Percentiles rank a stretch among this genome's conserved stretches.
These are phyloP conservation scores for Ctenicera cuprea DNA, from an alignment of 2,888 invertebrate species.

Conservation along the genomic window DNA sequence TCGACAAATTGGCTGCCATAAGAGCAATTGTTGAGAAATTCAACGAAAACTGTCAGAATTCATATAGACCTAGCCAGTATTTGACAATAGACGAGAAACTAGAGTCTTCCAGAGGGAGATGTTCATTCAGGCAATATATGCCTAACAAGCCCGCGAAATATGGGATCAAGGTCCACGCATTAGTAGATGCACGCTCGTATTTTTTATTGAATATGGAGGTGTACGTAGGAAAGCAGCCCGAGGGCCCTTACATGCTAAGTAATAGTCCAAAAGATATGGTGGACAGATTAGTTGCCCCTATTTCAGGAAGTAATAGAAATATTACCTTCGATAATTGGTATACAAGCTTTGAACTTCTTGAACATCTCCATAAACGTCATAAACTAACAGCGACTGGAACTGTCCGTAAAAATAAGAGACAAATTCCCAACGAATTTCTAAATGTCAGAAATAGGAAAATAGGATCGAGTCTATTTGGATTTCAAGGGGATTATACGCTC, in stretches of 20 bases:
- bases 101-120: constrained; percentile 53
- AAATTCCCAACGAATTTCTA: constrained; percentile 35
- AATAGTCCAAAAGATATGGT: constrained; percentile 54
- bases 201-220: constrained; percentile 59
- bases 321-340: constrained; percentile 62
- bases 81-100: constrained; percentile 62
- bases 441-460: background rate
- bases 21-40: constrained; percentile 59
- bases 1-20: too few relatives aligned
- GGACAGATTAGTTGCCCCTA: constrained; percentile 47
- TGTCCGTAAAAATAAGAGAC: constrained; percentile 48
- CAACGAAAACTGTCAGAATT: constrained; percentile 58
- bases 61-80: constrained; percentile 55
- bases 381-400: constrained; percentile 50
- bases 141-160: constrained; percentile 62
- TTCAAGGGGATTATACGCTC: constrained; percentile 21
- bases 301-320: constrained; percentile 58
- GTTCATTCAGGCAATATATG: constrained; percentile 61
- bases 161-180: constrained; percentile 60
- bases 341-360: constrained; percentile 53
- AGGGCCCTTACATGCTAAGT: constrained; percentile 54
- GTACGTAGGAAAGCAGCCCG: constrained; percentile 59
- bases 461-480: constrained; percentile 31
- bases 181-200: constrained; percentile 54
- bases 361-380: constrained; percentile 37